Evolutionary conservation across 2,113 vertebrate species (phyloP), one percentile per base, ranked within the genome.

Genomic region (Mystacornis crossleyi): DNA sequence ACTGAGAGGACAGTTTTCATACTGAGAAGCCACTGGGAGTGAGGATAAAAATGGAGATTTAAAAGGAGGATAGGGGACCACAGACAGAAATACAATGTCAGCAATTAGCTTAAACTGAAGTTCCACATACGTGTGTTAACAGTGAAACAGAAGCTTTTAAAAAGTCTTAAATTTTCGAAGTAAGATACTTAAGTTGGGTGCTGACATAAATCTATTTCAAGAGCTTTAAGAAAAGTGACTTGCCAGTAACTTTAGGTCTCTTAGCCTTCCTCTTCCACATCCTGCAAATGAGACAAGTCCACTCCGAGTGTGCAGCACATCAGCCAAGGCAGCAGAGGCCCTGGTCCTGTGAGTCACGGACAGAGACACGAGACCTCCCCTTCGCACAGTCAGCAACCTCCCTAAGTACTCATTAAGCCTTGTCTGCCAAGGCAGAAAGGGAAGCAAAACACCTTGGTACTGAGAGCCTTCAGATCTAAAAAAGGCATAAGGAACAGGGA

Each of bases 181-280:
- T 47, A 66, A 91, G 78, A 84, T 15, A 89, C 9, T 62, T n/a
- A 51, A 86, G 14, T 4, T 71, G 78, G 5, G 14, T 38, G 33
- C 31, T 64, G 53, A 42, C 20, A 31, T 34, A 62, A 78, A 89
- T n/a, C 55, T 86, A 86, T 42, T 81, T 71, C 54, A 96, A 92
- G 55, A 97, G 51, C 54, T 89, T 82, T 93, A 95, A 80, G 87
- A 89, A 81, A 95, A 94, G 29, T 36, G 21, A 97, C 97, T 97
- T 97, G 97, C 97, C 96, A 82, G 95, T 48, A 94, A 81, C 33
- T 91, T 90, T 97, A 67, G 78, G 89, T 96, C 82, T 97, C 95
- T 87, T 93, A 61, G 94, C 70, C 89, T 51, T 94, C 97, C 86
- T 97, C 97, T 89, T 97, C 95, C 97, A 96, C 97, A 97, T 97